These are phyloP conservation scores for Typhlomys cinereus DNA, from an alignment of 2,113 vertebrate species.

Conservation along the genomic window DNA sequence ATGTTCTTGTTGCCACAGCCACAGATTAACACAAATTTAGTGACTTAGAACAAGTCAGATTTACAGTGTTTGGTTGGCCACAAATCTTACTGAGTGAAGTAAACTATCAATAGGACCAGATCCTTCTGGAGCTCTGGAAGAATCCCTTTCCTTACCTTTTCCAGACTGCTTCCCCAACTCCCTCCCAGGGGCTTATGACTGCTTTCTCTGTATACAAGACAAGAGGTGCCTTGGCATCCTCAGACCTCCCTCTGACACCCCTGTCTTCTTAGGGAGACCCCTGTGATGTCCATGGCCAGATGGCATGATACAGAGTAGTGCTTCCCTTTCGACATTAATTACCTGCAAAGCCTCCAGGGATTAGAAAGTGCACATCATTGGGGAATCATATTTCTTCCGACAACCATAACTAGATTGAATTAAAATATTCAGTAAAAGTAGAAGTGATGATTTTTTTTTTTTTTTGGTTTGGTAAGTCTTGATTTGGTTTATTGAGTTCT, in stretches of 20 bases:
- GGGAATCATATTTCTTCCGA: neutral
- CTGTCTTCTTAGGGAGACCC: neutral
- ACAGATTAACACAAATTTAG: neutral
- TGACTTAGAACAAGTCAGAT: neutral
- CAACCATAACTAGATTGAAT: neutral
- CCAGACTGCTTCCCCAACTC: accelerated
- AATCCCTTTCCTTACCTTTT: neutral
- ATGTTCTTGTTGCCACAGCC: neutral
- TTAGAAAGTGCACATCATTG: neutral
- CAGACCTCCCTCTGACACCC: neutral
- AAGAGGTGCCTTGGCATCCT: neutral
- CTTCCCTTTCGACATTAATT: too few species aligned
- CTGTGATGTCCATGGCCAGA: neutral
- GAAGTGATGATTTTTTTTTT: neutral
- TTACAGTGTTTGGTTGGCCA: neutral
- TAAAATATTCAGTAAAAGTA: neutral
- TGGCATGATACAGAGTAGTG: too few species aligned
- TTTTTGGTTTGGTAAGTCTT: neutral
- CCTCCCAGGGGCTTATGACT: neutral
- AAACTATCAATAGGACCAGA: neutral
- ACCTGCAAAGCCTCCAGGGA: neutral
- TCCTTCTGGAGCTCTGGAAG: neutral
- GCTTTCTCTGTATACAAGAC: neutral
- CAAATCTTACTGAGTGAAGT: neutral
- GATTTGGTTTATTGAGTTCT: neutral